phyloP scores from a whole-genome alignment of 1,140 invertebrate species.

The Gryon sp. region DNA sequence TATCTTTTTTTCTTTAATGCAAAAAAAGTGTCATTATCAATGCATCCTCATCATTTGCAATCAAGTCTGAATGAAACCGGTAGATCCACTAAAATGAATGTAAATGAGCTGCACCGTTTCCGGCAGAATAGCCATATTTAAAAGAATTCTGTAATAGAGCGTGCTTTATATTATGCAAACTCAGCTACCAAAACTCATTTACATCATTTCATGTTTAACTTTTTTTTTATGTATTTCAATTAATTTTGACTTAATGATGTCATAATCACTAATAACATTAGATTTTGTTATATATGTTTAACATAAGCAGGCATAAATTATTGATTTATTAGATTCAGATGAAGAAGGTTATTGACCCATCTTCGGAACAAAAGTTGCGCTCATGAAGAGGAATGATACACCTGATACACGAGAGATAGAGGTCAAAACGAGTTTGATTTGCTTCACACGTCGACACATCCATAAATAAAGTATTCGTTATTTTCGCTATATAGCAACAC shows the following conservation, averaged over 20 bases:
- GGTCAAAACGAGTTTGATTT: conserved; percentile 30
- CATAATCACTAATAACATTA: too few relatives aligned
- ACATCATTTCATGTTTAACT: too few relatives aligned
- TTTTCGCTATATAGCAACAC: neutral
- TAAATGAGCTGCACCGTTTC: conserved; percentile 34
- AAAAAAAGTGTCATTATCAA: conserved; percentile 14
- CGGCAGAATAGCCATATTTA: neutral
- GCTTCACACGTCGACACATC: neutral
- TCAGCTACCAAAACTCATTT: too few relatives aligned
- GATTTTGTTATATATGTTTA: too few relatives aligned
- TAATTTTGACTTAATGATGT: too few relatives aligned
- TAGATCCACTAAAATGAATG: conserved; percentile 6
- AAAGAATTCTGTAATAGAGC: conserved; percentile 8
- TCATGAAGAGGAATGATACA: conserved; percentile 1
- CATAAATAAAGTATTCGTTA: conserved; percentile 11
- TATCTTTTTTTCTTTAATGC: too few relatives aligned
- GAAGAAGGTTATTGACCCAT: conserved; percentile 18
- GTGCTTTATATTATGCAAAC: conserved; percentile 4
- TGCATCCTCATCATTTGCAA: conserved; percentile 2
- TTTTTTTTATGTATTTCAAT: too few relatives aligned
- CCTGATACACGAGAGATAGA: conserved; percentile 12
- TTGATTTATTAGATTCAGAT: too few relatives aligned
- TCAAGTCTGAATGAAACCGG: conserved; percentile 1
- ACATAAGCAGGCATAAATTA: too few relatives aligned
- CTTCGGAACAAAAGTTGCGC: conserved; percentile 7